Percentiles rank a stretch among this genome's conserved stretches.
phyloP scores from a whole-genome alignment of 2,797 vertebrate genomes.

The Aselliscus stoliczkanus region DNA sequence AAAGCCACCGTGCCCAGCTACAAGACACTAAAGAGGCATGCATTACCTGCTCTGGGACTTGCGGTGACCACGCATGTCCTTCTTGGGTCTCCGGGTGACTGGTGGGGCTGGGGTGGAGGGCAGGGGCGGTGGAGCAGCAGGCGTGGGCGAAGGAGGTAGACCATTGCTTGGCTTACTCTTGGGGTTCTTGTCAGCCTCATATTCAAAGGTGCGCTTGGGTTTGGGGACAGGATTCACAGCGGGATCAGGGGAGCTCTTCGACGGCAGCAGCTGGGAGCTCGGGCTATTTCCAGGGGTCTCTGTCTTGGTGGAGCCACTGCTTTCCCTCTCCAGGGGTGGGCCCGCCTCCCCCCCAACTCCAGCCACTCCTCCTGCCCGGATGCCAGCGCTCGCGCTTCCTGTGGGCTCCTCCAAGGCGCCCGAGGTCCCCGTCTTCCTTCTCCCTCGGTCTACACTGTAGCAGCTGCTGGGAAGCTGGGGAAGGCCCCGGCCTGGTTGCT shows the following conservation, averaged over 20 bases:
- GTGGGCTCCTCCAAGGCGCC: slow-evolving; percentile 83
- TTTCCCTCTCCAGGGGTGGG: slow-evolving; percentile 83
- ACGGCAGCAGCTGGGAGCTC: slow-evolving; percentile 78
- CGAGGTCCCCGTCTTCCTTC: slow-evolving; percentile 87
- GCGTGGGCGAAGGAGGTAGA: slow-evolving; percentile 87
- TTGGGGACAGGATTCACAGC: slow-evolving; percentile 96
- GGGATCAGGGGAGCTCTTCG: slow-evolving; percentile 80
- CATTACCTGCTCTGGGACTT: slow-evolving; percentile 91
- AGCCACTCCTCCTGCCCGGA: slow-evolving; percentile 86
- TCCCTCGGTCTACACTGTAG: slow-evolving; percentile 90
- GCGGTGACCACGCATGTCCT: slow-evolving; percentile 83
- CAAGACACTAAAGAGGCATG: background rate
- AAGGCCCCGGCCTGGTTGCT: slow-evolving; percentile 90
- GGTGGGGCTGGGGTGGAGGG: slow-evolving; percentile 93
- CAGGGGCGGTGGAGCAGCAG: slow-evolving; percentile 91
- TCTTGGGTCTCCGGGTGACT: slow-evolving; percentile 86
- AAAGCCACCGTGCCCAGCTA: background rate
- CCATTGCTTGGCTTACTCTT: slow-evolving; percentile 89
- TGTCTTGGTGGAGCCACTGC: slow-evolving; percentile 86
- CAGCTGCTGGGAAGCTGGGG: slow-evolving; percentile 95
- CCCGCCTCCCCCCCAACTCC: slow-evolving; percentile 86
- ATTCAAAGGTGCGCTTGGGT: slow-evolving; percentile 99
- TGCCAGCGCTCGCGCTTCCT: slow-evolving; percentile 84
- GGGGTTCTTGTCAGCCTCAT: slow-evolving; percentile 93
- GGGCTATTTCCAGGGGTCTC: slow-evolving; percentile 82